Evolutionary conservation across 2,797 vertebrate genomes (phyloP).

Genomic region (Rhabdophis nuchalis): DNA sequence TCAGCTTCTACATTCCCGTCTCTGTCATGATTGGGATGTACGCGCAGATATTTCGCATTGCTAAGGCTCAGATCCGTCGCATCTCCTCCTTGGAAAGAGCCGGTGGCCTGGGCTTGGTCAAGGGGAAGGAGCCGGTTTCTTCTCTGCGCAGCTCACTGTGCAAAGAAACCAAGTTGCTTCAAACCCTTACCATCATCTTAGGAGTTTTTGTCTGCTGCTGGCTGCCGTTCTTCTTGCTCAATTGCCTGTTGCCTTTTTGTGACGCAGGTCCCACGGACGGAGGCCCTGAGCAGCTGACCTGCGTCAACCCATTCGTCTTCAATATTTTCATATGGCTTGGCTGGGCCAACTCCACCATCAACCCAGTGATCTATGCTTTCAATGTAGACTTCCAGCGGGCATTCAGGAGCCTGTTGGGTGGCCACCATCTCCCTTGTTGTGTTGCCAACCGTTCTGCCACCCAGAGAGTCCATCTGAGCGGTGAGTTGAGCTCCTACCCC

Average conservation of each 20-base stretch:
- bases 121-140: conserved; percentile 49
- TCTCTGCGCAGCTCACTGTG: conserved; percentile 54
- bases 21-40: conserved; percentile 81
- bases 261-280: conserved; percentile 6
- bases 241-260: conserved; percentile 81
- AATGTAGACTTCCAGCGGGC: conserved; percentile 79
- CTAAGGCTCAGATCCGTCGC: conserved; percentile 78
- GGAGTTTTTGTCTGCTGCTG: conserved; percentile 81
- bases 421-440: conserved; percentile 49
- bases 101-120: conserved; percentile 59
- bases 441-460: conserved; percentile 49
- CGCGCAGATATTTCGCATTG: conserved; percentile 80
- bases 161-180: conserved; percentile 80
- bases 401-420: conserved; percentile 77
- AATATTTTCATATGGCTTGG: conserved; percentile 81
- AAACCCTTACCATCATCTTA: conserved; percentile 79
- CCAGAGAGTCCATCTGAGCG: conserved; percentile 77
- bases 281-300: conserved; percentile 44
- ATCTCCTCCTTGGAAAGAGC: conserved; percentile 78
- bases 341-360: conserved; percentile 82
- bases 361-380: conserved; percentile 82
- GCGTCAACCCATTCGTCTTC: conserved; percentile 77
- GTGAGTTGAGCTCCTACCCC: conserved; percentile 79
- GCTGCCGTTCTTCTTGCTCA: conserved; percentile 82
- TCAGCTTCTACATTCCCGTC: conserved; percentile 85